Conservation (phyloP, 2,888 invertebrate species). For the Apodemia duryi region DNA sequence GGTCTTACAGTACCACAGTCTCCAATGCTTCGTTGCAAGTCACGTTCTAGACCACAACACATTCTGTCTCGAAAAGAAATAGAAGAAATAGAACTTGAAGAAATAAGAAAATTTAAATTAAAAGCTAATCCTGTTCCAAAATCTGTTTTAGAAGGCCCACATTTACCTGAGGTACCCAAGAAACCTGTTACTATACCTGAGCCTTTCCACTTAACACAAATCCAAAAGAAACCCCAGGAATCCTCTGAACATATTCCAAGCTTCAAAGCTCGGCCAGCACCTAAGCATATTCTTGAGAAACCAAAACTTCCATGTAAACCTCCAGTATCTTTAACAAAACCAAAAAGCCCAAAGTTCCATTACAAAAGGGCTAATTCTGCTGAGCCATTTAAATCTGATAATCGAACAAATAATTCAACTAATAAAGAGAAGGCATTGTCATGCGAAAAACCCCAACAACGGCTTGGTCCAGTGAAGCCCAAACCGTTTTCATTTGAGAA, state of each 20-base stretch:
- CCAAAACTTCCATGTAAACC: slow-evolving; percentile 57
- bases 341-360: slow-evolving; percentile 57
- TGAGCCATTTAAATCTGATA: slow-evolving; percentile 39
- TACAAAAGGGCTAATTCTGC: slow-evolving; percentile 49
- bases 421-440: slow-evolving; percentile 12
- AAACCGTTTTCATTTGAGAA: slow-evolving; percentile 86
- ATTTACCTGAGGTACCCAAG: slow-evolving; percentile 68
- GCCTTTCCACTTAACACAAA: slow-evolving; percentile 82
- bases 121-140: slow-evolving; percentile 83
- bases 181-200: slow-evolving; percentile 80
- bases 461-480: slow-evolving; percentile 50
- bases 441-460: slow-evolving; percentile 39
- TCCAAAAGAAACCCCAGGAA: slow-evolving; percentile 59
- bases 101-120: slow-evolving; percentile 82
- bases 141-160: slow-evolving; percentile 74
- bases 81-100: slow-evolving; percentile 81
- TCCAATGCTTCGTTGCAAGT: slow-evolving; percentile 74
- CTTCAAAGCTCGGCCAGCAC: slow-evolving; percentile 83
- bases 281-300: slow-evolving; percentile 72
- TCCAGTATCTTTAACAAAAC: slow-evolving; percentile 45
- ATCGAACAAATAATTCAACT: slow-evolving; percentile 26
- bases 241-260: slow-evolving; percentile 42
- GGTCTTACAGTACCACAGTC: slow-evolving; percentile 73
- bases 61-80: slow-evolving; percentile 79
- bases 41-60: slow-evolving; percentile 73